Conservation (phyloP, 2,888 invertebrate species). For the Chironomus tentans region DNA sequence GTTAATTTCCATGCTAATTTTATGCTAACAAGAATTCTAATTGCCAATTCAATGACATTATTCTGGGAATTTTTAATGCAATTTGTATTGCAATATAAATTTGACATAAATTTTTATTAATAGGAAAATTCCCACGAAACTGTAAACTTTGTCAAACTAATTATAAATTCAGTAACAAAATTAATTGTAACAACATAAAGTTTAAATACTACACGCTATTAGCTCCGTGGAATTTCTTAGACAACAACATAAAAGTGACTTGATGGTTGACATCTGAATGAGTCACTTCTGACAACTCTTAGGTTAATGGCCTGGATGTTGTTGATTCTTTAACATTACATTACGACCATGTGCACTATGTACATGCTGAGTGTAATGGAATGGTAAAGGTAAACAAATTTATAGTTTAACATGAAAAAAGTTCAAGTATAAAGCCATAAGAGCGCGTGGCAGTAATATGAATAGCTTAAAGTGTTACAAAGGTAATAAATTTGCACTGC, state of each 20-base stretch:
- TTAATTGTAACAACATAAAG: neutral
- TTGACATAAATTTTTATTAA: too few species aligned
- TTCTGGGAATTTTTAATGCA: too few species aligned
- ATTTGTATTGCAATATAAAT: too few species aligned
- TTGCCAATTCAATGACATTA: too few species aligned
- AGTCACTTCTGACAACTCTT: slow-evolving; percentile 14
- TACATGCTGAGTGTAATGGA: too few species aligned
- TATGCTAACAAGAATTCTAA: too few species aligned
- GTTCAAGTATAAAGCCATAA: neutral
- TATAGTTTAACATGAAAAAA: neutral
- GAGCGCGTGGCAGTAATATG: neutral
- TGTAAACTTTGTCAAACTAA: neutral
- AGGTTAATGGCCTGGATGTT: neutral
- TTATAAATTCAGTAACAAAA: neutral
- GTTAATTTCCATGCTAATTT: too few species aligned
- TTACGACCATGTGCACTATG: neutral
- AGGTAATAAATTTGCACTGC: too few species aligned
- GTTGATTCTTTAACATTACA: neutral
- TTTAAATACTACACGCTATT: neutral
- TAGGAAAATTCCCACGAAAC: neutral
- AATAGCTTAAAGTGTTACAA: too few species aligned
- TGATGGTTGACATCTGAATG: slow-evolving; percentile 17
- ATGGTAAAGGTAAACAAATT: neutral
- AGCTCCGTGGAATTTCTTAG: neutral
- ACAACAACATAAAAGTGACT: neutral